Percentiles rank a stretch among this genome's conserved stretches.
phyloP scores from a whole-genome alignment of 2,797 vertebrate genomes.

The Otolemur crassicaudatus region DNA sequence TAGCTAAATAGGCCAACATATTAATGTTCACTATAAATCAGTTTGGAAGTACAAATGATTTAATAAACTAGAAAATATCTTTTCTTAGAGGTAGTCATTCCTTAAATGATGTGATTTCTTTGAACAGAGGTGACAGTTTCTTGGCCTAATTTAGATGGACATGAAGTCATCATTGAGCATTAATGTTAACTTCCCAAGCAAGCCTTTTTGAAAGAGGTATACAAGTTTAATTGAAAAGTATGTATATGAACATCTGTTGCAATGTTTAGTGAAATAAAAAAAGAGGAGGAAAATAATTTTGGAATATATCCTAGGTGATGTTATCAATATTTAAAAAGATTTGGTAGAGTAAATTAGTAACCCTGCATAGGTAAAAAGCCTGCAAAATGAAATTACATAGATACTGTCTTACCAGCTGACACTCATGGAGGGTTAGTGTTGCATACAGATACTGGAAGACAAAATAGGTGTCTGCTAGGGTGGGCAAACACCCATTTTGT shows the following conservation, averaged over 20 bases:
- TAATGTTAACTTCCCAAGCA: slow-evolving; percentile 16
- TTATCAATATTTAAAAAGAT: slow-evolving; percentile 50
- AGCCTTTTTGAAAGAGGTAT: slow-evolving; percentile 27
- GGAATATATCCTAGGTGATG: neutral
- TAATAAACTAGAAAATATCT: slow-evolving; percentile 27
- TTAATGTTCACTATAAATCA: slow-evolving; percentile 42
- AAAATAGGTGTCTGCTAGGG: neutral
- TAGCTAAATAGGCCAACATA: neutral
- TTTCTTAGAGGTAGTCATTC: slow-evolving; percentile 38
- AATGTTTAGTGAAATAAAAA: slow-evolving; percentile 33
- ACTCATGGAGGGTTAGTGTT: neutral
- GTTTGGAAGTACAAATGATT: slow-evolving; percentile 47
- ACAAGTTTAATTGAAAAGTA: neutral
- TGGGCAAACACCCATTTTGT: slow-evolving; percentile 36
- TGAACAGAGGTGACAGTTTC: slow-evolving; percentile 10
- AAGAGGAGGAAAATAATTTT: neutral
- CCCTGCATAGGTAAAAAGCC: slow-evolving; percentile 8
- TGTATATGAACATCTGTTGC: neutral
- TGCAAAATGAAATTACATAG: slow-evolving; percentile 45
- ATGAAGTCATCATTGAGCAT: neutral
- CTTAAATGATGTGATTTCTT: slow-evolving; percentile 53
- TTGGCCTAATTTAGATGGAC: neutral
- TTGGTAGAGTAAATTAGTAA: slow-evolving; percentile 45
- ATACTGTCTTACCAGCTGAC: neutral
- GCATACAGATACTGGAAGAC: neutral